Base-by-base conservation (phyloP, 1,140 invertebrate genomes). In the Pteromalus puparum region DNA sequence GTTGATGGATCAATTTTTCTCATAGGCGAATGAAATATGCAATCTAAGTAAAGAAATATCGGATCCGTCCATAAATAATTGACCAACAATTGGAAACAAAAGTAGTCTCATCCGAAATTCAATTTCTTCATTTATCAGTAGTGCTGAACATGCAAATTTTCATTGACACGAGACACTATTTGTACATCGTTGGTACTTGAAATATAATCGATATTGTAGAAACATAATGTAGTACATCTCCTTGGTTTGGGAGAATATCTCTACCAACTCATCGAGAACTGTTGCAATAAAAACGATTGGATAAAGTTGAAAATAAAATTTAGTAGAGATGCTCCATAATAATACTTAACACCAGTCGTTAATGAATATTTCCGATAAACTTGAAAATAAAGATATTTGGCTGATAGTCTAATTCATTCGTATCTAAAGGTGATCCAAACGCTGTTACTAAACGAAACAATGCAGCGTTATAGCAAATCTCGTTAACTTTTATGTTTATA, bases 1-100 rank as follows among this genome's bases (percentile, higher is more conserved):
- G 15, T 48, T 68, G 26, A 68, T 77, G 34, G 42, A 76, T 83
- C 24, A 26, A 48, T 75, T 78, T 70, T 70, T 10, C 6, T 70
- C 0, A 61, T 34, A 28, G 21, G 70, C 72, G 30, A 61, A 53
- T 53, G 67, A 30, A 73, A 81, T 26, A 18, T 38, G 34, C 38
- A 73, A 26, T 15, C 24, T 72, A 81, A 46, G 34, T 81, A 81
- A 18, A 81, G 72, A 46, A 30, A 68, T 15, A 12, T 81, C 70
- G 61, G 72, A 82, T 82, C 82, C 82, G 82, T 78, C 82, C 82
- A 83, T 72, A 72, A 76, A 67, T 75, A 42, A 73, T 81, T n/a
- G 26, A 82, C 61, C 12, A 38, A 61, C 12, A 73, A 61, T 72
- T 80, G n/a, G 6, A 46, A 30, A 81, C 15, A 73, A 34, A 81